phyloP scores from a whole-genome alignment of 2,113 vertebrate species.

The Menidia beryllina region DNA sequence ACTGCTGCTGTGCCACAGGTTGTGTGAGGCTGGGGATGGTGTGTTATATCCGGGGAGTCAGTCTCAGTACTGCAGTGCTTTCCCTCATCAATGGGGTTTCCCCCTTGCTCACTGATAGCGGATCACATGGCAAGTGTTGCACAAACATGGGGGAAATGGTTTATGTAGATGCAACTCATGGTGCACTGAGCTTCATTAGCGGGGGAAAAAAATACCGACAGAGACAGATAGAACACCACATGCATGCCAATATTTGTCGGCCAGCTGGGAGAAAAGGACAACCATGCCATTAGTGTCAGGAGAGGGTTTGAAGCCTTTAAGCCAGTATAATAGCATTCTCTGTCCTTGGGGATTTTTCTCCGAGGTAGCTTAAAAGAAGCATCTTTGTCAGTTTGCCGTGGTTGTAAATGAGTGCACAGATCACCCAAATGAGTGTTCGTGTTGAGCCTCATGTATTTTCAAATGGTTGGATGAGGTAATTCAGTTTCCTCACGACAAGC shows the following conservation, averaged over 20 bases:
- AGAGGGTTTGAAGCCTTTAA: not conserved
- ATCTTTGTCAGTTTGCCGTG: slow-evolving; percentile 17
- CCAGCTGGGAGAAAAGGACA: slow-evolving; percentile 1
- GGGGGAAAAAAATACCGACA: not conserved
- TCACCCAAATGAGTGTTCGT: not conserved
- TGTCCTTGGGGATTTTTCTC: slow-evolving; percentile 11
- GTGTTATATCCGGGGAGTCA: not conserved
- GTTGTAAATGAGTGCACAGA: not conserved
- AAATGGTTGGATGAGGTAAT: not conserved
- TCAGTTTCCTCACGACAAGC: not conserved
- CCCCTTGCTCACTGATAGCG: slow-evolving; percentile 36
- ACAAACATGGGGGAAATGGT: slow-evolving; percentile 29
- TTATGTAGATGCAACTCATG: slow-evolving; percentile 15
- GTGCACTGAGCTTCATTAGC: slow-evolving; percentile 3
- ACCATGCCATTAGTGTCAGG: slow-evolving; percentile 4
- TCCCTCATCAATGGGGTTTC: slow-evolving; percentile 60
- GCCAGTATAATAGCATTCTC: slow-evolving; percentile 1
- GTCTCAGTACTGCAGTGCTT: slow-evolving; percentile 64
- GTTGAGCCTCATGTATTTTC: not conserved
- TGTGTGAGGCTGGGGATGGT: slow-evolving; percentile 14
- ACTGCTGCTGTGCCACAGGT: slow-evolving; percentile 39
- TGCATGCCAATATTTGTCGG: not conserved
- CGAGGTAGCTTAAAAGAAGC: slow-evolving; percentile 21
- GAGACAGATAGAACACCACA: not conserved
- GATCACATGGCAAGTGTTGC: slow-evolving; percentile 61